Base-by-base conservation (phyloP, 2,888 invertebrate genomes). In the Brenthis daphne region DNA sequence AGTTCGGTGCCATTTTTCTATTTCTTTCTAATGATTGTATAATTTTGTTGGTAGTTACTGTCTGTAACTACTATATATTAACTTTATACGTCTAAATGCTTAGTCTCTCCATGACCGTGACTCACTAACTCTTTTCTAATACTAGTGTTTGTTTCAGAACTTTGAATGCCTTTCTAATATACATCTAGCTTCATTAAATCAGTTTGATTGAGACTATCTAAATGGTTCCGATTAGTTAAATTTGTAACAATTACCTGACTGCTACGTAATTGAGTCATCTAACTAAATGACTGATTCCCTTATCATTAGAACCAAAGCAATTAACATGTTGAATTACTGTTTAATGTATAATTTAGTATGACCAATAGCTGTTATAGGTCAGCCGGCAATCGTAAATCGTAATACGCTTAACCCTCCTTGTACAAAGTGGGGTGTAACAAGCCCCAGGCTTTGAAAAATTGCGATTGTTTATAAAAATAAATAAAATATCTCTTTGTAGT, bases 231-330 rank as follows among this genome's bases (percentile, higher is more conserved):
- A 60, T 64, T 61, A 65, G 50, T 37, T 56, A 29, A 69, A 56
- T 57, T 50, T 29, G 43, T 58, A 50, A n/a, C 43, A 50, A 56
- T 60, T 56, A 65, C 53, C 53, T 53, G 24, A 37, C 56, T 51
- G 14, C 20, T 58, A 14, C 58, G 29, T 69, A 69, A 69, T 69
- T 65, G 56, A 65, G 56, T 65, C 60, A 56, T 69, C 47, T 69
- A 58, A 51, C 50, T 61, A 65, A 58, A 63, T 58, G 58, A 48
- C 53, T 33, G 61, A 65, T 6, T 20, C 53, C 53, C 53, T 51
- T 58, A 65, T 53, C 65, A 43, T 51, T 54, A 24, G 29, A 65
- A 29, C 48, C 24, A 43, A 29, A 43, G 65, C n/a, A 53, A 57
- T 65, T 65, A 65, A 51, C 51, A 65, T 24, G 56, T 50, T 47